Percentiles rank a stretch among this genome's conserved stretches.
Conservation (phyloP, 2,797 vertebrate species). For the Phrynocephalus forsythii region DNA sequence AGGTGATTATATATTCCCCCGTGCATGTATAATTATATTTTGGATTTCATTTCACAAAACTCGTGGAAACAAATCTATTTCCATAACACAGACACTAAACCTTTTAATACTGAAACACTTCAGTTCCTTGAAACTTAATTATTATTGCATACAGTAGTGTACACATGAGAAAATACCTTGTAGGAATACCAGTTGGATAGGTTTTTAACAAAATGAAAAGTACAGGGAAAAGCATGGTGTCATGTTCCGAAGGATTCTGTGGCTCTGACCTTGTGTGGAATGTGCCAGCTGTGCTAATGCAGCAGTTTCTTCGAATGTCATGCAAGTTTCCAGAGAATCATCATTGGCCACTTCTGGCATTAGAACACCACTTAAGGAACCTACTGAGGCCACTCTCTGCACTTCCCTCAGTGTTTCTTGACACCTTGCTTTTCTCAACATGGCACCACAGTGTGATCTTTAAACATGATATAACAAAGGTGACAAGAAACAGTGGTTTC, state of each 20-base stretch:
- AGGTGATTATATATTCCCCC: conserved; percentile 83
- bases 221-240: not conserved
- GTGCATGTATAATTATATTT: conserved; percentile 72
- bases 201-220: not conserved
- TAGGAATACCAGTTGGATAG: not conserved
- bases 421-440: not conserved
- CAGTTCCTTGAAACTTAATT: conserved; percentile 19
- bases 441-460: not conserved
- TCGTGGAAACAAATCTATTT: conserved; percentile 28
- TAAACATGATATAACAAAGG: not conserved
- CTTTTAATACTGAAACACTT: not conserved
- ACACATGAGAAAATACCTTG: not conserved
- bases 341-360: not conserved
- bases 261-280: not conserved
- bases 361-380: not conserved
- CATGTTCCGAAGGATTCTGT: not conserved
- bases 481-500: too few species aligned
- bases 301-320: not conserved
- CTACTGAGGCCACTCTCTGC: not conserved
- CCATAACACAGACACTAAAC: conserved; percentile 41
- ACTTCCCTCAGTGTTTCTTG: not conserved
- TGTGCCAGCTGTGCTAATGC: not conserved
- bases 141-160: not conserved
- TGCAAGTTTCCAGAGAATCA: not conserved
- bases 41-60: not conserved